These are phyloP conservation scores for Actenoides lindsayi DNA, from an alignment of 2,113 vertebrate genomes.

Conservation along the genomic window DNA sequence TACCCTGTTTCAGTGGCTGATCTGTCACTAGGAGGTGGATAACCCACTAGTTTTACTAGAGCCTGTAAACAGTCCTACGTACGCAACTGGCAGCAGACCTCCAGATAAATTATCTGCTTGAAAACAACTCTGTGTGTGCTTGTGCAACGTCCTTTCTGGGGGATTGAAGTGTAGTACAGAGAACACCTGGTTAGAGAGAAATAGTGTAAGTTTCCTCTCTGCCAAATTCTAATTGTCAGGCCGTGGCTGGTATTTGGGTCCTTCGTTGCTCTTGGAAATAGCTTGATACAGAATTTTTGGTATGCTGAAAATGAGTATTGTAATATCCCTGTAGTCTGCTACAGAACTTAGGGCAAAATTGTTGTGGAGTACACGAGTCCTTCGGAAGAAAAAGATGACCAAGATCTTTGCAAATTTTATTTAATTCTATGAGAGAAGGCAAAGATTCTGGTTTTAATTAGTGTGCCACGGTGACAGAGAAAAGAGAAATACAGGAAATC, in stretches of 20 bases:
- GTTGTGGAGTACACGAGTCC: not conserved
- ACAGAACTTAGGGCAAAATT: not conserved
- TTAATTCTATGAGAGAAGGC: not conserved
- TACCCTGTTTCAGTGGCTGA: not conserved
- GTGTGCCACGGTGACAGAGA: not conserved
- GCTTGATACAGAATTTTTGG: not conserved
- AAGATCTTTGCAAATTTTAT: not conserved
- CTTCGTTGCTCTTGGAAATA: not conserved
- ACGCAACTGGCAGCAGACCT: not conserved
- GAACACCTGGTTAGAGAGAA: not conserved
- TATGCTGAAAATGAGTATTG: not conserved
- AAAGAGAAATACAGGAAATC: not conserved
- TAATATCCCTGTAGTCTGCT: not conserved
- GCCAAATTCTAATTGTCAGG: not conserved
- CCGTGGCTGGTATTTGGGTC: not conserved
- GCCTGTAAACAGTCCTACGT: not conserved
- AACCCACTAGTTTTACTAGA: not conserved
- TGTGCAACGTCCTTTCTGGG: accelerated
- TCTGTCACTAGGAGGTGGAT: not conserved
- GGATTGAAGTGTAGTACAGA: not conserved
- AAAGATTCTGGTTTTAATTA: not conserved
- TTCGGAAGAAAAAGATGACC: not conserved
- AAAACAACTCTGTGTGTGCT: not conserved
- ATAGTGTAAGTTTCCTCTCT: not conserved
- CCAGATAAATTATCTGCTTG: not conserved